Evolutionary conservation across 2,113 vertebrate species (phyloP), one percentile per base, ranked within the genome.

Genomic region (Spea bombifrons): DNA sequence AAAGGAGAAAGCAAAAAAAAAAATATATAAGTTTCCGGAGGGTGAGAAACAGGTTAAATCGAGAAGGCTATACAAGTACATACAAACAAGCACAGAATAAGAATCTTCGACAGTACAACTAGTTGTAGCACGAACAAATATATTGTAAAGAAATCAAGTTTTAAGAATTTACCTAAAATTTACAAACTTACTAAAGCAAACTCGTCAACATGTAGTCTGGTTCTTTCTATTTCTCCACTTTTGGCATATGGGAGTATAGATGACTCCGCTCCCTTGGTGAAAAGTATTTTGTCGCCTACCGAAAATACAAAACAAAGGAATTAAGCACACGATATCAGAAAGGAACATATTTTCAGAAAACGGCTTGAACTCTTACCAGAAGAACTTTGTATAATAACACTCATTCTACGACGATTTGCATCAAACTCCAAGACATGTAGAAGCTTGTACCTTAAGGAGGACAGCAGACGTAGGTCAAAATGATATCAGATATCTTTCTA

Each of bases 251-350:
- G 97, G 78, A 99, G 92, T 86, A 99, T 86, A 70, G 96, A 92
- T 5, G 97, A 99, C 84, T 99, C 97, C 2, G 97, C 97, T 76
- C 97, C 97, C 88, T 99, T 99, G 75, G 95, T 96, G 87, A 99
- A 98, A 84, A 99, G 87, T 74, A 98, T 83, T 72, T 91, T 94
- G 66, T 93, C 94, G 81, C 95, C 97, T 99, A 77, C 52, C 84
- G 84, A 76, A 8, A 50, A 83, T 13, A 52, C 9, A 30, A 30
- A 30, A 68, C 3, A 50, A 55, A 80, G 74, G 7, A 52, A 66
- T 80, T 47, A 9, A 75, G 8, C 8, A 50, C 47, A 70, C 2
- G 46, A 7, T 3, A 8, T 1, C 2, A 45, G 61, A 64, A 64
- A 55, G 52, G 52, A 55, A 13, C 12, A 13, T 7, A 2, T 55